Percentiles rank a stretch among this genome's conserved stretches.
These are phyloP conservation scores for Cephalopterus ornatus DNA, from an alignment of 2,113 vertebrate species.

Conservation along the genomic window DNA sequence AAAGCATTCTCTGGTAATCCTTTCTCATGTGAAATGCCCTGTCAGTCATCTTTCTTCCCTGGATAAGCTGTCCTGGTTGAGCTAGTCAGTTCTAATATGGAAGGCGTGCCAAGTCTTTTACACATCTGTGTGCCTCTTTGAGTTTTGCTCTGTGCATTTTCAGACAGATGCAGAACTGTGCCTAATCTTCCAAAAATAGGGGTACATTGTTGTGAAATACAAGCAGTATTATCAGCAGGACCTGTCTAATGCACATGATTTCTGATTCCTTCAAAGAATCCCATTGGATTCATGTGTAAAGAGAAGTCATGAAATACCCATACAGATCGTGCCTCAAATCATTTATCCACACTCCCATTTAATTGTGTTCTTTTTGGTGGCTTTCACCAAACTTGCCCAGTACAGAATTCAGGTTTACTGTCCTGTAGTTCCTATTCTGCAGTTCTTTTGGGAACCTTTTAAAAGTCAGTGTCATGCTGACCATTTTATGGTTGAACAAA, in stretches of 20 bases:
- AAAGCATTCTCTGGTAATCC: background rate
- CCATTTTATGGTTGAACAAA: background rate
- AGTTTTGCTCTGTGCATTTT: background rate
- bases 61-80: background rate
- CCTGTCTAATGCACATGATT: background rate
- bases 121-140: rapidly evolving
- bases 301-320: background rate
- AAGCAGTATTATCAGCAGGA: background rate
- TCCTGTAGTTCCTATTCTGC: background rate
- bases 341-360: background rate
- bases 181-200: background rate
- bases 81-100: background rate
- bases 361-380: background rate
- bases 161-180: background rate
- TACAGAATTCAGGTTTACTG: background rate
- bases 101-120: background rate
- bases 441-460: background rate
- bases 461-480: background rate
- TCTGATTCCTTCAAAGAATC: background rate
- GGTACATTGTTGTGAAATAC: background rate
- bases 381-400: background rate
- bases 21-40: background rate
- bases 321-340: background rate
- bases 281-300: background rate
- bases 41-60: background rate